These are phyloP conservation scores for Papilio machaon DNA, from an alignment of 1,140 invertebrate species.

Conservation along the genomic window DNA sequence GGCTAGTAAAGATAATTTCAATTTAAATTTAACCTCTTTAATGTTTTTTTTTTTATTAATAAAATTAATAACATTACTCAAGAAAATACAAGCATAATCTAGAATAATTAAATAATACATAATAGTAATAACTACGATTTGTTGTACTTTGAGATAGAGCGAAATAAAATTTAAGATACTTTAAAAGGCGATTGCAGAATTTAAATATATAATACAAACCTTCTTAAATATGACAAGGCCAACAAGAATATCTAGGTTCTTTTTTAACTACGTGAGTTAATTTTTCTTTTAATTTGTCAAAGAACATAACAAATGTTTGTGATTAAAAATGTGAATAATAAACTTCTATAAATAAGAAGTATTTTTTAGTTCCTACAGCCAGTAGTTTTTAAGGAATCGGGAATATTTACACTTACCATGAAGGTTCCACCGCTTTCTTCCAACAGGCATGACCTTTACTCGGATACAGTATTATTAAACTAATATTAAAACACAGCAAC, in stretches of 20 bases:
- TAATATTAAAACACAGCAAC: slow-evolving; percentile 32
- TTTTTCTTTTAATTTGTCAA: background rate
- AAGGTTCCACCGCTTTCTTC: slow-evolving; percentile 83
- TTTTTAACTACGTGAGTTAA: background rate
- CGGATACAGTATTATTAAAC: slow-evolving; percentile 36
- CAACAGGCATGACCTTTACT: slow-evolving; percentile 67
- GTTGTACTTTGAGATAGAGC: background rate
- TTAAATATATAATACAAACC: background rate
- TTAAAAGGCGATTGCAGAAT: background rate
- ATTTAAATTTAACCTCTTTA: background rate
- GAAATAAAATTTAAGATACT: background rate
- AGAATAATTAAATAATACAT: background rate
- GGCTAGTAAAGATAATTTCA: too few relatives aligned
- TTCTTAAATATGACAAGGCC: background rate
- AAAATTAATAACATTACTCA: background rate
- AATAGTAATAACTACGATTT: slow-evolving; percentile 5
- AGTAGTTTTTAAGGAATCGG: background rate
- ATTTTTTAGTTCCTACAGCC: background rate
- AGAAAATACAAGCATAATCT: background rate
- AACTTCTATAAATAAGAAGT: background rate
- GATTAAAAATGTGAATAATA: background rate
- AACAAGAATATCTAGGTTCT: slow-evolving; percentile 26
- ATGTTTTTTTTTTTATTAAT: too few relatives aligned
- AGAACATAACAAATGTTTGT: background rate
- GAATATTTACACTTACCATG: slow-evolving; percentile 79